Evolutionary conservation across 2,797 vertebrate genomes (phyloP).

Genomic region (Alca torda): DNA sequence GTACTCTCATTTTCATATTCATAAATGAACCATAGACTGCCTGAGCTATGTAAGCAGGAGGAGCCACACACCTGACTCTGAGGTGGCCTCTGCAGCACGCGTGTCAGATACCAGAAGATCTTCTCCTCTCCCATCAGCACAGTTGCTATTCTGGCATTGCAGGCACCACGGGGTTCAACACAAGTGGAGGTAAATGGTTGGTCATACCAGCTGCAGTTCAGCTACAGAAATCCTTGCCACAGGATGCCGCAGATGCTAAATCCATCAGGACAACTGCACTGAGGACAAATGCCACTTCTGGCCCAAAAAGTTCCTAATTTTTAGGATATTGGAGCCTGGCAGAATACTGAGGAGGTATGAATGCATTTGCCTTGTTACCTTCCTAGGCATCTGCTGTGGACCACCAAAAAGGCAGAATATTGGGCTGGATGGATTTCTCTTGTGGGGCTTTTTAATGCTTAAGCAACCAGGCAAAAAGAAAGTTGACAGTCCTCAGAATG

Average conservation of each 20-base stretch:
- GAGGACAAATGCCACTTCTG: neutral
- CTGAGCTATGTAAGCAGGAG: neutral
- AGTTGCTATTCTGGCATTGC: neutral
- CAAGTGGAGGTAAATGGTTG: neutral
- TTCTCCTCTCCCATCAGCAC: neutral
- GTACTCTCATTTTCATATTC: neutral
- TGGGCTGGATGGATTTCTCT: neutral
- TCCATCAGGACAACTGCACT: neutral
- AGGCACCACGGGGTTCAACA: neutral
- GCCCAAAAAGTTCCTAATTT: neutral
- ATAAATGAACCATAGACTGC: neutral
- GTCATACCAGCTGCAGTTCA: neutral
- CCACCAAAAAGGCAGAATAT: neutral
- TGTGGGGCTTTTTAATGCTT: accelerated
- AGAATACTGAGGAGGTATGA: neutral
- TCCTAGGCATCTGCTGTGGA: neutral
- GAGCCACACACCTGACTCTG: neutral
- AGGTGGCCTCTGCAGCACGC: neutral
- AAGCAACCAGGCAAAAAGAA: neutral
- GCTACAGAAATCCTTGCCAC: neutral
- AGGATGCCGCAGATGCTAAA: neutral
- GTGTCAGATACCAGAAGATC: neutral
- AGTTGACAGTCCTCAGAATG: neutral
- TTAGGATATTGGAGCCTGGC: neutral
- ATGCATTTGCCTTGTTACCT: neutral